These are phyloP conservation scores for Pachyuromys duprasi DNA, from an alignment of 2,797 vertebrate species.

Conservation along the genomic window DNA sequence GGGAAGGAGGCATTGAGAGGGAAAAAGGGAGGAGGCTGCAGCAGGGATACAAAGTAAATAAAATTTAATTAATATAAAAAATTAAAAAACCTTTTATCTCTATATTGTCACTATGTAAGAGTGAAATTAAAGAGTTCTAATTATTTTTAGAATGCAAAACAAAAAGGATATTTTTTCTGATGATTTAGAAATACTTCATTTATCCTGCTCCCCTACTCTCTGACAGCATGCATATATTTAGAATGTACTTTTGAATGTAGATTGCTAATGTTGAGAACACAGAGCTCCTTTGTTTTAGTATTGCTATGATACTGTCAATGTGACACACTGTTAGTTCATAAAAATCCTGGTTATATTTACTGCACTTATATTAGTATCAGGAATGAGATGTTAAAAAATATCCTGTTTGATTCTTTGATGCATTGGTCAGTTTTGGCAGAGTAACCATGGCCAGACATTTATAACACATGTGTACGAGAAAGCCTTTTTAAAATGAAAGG, in stretches of 20 bases:
- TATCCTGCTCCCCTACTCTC: constrained; percentile 45
- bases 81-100: background rate
- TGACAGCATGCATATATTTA: constrained; percentile 60
- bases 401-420: background rate
- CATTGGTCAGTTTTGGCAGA: background rate
- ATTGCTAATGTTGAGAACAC: constrained; percentile 55
- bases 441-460: background rate
- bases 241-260: constrained; percentile 57
- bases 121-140: constrained; percentile 65
- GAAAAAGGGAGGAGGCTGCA: too few species aligned
- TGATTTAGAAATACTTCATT: constrained; percentile 56
- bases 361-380: constrained; percentile 5
- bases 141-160: constrained; percentile 31
- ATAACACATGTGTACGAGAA: background rate
- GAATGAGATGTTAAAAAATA: background rate
- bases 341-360: constrained; percentile 3
- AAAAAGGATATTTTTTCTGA: constrained; percentile 58
- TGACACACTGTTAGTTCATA: background rate
- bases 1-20: too few species aligned
- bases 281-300: constrained; percentile 57
- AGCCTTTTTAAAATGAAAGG: background rate
- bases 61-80: too few species aligned
- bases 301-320: constrained; percentile 29
- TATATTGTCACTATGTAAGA: constrained; percentile 53
- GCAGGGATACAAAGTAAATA: too few species aligned